Base-by-base conservation (phyloP, 2,113 vertebrate species). In the Uropsilus gracilis region DNA sequence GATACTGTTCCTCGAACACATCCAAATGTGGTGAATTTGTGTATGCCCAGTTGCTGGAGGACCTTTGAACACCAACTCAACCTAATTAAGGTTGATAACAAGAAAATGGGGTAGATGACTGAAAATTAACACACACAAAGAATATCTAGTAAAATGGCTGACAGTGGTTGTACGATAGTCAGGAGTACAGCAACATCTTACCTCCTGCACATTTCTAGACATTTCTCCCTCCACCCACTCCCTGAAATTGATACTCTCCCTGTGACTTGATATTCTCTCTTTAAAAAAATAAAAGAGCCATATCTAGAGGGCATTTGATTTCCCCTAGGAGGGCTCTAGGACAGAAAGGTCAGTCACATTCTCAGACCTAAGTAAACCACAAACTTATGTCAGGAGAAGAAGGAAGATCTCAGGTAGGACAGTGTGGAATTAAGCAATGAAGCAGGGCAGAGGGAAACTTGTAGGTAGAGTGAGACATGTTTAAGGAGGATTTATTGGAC, bases 351-450 rank as follows among this genome's bases (percentile, higher is more conserved):
- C 48, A 9, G 6, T 55, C 37, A n/a, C 59, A 69, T 39, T 69
- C 24, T 80, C 50, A 73, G 44, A 80, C 34, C 30, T 28, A 78
- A 59, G 22, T 55, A 71, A n/a, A 24, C 37, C 1, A 63, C n/a
- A 42, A 9, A 32, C 22, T n/a, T n/a, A n/a, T 37, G 48, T 18
- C 24, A 42, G 55, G 37, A 46, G 32, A 34, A 57, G 42, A 28
- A 80, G 16, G 37, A 77, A 48, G 9, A 37, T 28, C 16, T 61
- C 37, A 18, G 11, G 10, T 7, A 61, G 24, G 82, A 12, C 2
- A 1, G 6, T 2, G 6, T 32, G 26, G 14, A 14, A 13, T 1
- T 61, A 44, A 24, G 44, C 24, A 14, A 1, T 34, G 14, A 16
- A 20, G 50, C 78, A 86, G 44, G 61, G 28, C 2, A 63, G 44